Base-by-base conservation (phyloP, 2,113 vertebrate genomes). In the Hassar affinis region DNA sequence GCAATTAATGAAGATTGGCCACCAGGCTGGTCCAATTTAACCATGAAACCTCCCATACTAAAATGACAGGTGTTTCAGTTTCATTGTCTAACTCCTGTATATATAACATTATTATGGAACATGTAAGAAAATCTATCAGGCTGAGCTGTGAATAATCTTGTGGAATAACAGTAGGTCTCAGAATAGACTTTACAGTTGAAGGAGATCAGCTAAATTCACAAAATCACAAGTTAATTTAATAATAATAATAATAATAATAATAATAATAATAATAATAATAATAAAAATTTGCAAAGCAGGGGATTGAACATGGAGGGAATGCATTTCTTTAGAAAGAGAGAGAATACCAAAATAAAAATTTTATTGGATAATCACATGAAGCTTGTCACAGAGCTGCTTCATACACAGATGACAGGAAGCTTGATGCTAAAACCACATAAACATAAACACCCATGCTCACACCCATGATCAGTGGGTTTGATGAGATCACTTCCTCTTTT, bases 401-500 rank as follows among this genome's bases (percentile, higher is more conserved):
- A 88, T 78, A 77, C n/a, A 38, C 42, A 76, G 61, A 71, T 82
- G 47, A 85, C 64, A 5, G 20, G 79, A 79, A 79, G 51, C 42
- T 64, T 7, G 69, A 56, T 72, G 42, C 22, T 82, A 84, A 79
- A 85, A 33, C 62, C 33, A 84, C 59, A 78, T 59, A 80, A 72
- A 87, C 25, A 14, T 83, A 20, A 85, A 68, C 42, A 89, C 80
- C 42, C 81, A 78, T 33, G 79, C 30, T 45, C 84, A 79, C 38
- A 14, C 33, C 27, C 30, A 56, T n/a, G 17, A 89, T 25, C 22
- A n/a, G 42, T 42, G 18, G 38, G 20, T 25, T 11, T 22, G 69
- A n/a, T 27, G n/a, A 20, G 47, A 38, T 95, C 91, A 95, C 88
- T 95, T 95, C 84, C 88, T 95, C 87, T 93, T 95, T 88, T 95